Conservation (phyloP, 2,113 vertebrate genomes). For the Chamaea fasciata region DNA sequence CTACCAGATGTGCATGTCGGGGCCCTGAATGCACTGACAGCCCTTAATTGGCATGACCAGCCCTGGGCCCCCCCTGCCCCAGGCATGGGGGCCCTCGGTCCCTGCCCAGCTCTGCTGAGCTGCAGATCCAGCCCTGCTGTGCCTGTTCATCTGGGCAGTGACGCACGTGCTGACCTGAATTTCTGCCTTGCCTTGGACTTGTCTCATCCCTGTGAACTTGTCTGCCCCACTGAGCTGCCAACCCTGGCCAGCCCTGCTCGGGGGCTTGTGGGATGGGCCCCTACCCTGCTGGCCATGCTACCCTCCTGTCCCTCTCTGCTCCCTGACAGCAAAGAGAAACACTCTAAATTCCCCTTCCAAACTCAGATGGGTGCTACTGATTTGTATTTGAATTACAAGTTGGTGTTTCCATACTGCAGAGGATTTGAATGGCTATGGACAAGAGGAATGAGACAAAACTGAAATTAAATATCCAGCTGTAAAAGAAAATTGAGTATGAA, state of each 20-base stretch:
- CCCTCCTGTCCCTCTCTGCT: not conserved
- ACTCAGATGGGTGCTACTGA: not conserved
- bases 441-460: not conserved
- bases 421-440: not conserved
- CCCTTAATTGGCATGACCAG: not conserved
- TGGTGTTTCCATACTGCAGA: not conserved
- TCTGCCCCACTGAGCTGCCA: not conserved
- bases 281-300: rapidly evolving
- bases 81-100: not conserved
- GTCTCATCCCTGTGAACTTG: not conserved
- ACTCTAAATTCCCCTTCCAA: not conserved
- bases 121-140: not conserved
- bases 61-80: not conserved
- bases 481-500: not conserved
- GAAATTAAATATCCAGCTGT: not conserved
- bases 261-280: not conserved
- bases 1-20: conserved; percentile 7
- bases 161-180: not conserved
- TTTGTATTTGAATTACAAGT: not conserved
- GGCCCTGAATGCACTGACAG: not conserved
- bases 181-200: not conserved
- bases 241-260: rapidly evolving
- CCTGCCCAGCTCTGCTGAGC: not conserved
- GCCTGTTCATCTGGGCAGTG: not conserved
- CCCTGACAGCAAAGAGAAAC: not conserved